Conservation (phyloP, 2,888 invertebrate genomes). For the Pristionchus mayeri region DNA sequence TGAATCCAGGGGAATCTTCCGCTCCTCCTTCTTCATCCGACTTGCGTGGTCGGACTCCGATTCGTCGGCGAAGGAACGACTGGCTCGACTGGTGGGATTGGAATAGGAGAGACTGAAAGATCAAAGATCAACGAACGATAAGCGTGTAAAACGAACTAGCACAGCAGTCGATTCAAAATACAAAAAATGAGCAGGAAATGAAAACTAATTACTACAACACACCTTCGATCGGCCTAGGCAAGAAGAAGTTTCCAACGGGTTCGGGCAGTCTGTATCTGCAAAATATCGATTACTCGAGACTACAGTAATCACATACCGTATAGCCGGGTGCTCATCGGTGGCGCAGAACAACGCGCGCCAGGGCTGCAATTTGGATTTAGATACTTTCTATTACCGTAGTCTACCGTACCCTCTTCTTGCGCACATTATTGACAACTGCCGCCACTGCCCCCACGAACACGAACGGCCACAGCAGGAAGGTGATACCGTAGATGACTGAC, state of each 20-base stretch:
- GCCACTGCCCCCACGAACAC: background rate
- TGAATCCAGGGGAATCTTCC: too few species aligned
- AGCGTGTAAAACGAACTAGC: too few species aligned
- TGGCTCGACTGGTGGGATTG: background rate
- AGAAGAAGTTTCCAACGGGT: constrained; percentile 20
- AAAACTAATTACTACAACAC: background rate
- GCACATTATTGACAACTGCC: background rate
- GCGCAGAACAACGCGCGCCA: background rate
- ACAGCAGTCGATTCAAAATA: too few species aligned
- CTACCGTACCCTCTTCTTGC: background rate
- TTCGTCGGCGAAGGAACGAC: background rate
- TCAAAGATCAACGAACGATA: background rate
- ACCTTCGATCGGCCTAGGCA: background rate
- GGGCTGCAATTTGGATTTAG: background rate
- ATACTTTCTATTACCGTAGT: background rate
- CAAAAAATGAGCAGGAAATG: too few species aligned
- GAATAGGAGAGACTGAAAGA: background rate
- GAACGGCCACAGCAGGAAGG: constrained; percentile 29
- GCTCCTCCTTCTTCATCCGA: too few species aligned
- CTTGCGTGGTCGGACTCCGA: background rate
- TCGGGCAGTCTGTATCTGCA: constrained; percentile 10
- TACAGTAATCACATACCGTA: background rate
- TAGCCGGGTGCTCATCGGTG: background rate
- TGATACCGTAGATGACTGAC: constrained; percentile 20
- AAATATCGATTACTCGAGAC: background rate